phyloP scores from a whole-genome alignment of 2,797 vertebrate species.

The Malurus splendens region DNA sequence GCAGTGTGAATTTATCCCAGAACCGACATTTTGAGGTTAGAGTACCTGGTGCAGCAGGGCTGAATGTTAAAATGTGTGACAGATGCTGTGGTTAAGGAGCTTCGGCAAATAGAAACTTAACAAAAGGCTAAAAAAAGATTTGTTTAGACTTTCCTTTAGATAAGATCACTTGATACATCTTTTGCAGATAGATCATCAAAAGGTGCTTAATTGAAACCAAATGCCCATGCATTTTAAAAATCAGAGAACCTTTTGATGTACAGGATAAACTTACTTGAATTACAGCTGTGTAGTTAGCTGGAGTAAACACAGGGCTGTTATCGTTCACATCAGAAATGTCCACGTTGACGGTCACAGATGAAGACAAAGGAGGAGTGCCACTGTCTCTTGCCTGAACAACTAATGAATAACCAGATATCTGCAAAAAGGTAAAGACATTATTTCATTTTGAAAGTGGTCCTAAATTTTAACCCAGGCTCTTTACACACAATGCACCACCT shows the following conservation, averaged over 20 bases:
- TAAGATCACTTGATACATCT: neutral
- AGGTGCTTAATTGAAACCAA: constrained; percentile 9
- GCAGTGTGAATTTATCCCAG: neutral
- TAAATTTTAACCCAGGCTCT: neutral
- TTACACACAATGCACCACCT: neutral
- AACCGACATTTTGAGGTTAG: neutral
- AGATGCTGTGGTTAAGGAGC: neutral
- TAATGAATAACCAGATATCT: constrained; percentile 91
- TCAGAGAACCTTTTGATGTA: constrained; percentile 20
- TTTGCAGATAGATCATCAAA: constrained; percentile 11
- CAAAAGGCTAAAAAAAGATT: neutral
- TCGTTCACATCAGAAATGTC: constrained; percentile 95
- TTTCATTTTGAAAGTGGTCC: neutral
- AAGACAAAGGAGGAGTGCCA: constrained; percentile 84
- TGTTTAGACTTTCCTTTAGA: neutral
- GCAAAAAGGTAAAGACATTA: constrained; percentile 7
- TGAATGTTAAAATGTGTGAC: neutral
- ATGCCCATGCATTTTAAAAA: constrained; percentile 9
- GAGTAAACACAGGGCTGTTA: constrained; percentile 88
- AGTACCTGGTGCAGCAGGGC: neutral
- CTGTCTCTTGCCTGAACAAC: constrained; percentile 85
- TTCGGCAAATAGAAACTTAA: neutral
- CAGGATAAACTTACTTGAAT: constrained; percentile 84
- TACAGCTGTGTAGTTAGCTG: constrained; percentile 87
- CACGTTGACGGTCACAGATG: constrained; percentile 86